Evolutionary conservation across 2,888 invertebrate genomes (phyloP).

Genomic region (Limnephilus auricula): DNA sequence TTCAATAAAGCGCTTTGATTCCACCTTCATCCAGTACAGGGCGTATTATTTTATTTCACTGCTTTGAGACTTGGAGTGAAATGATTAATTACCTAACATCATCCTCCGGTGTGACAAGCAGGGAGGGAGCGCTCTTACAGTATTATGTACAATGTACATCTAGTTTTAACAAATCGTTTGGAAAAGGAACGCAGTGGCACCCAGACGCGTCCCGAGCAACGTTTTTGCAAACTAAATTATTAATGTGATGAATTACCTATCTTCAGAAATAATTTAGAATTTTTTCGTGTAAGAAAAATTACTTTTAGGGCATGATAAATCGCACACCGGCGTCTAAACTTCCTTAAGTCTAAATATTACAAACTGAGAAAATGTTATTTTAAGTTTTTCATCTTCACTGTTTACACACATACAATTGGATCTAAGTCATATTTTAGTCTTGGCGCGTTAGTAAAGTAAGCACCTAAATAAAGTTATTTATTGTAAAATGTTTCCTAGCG

Average conservation of each 20-base stretch:
- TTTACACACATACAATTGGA: background rate
- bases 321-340: background rate
- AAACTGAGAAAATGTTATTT: background rate
- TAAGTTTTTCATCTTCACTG: background rate
- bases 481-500: no score
- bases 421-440: no score
- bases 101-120: slow-evolving; percentile 9
- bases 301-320: background rate
- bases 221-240: slow-evolving; percentile 35
- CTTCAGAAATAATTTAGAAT: background rate
- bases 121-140: background rate
- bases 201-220: background rate
- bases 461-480: no score
- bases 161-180: slow-evolving; percentile 21
- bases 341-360: background rate
- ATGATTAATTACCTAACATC: slow-evolving; percentile 32
- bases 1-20: no score
- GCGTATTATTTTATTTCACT: background rate
- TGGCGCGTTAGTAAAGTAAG: no score
- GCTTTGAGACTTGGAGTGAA: background rate
- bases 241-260: background rate
- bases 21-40: no score
- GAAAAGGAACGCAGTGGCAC: slow-evolving; percentile 4
- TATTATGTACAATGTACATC: no score
- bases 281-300: background rate